Evolutionary conservation across 2,797 vertebrate species (phyloP).

Genomic region (Xiphophorus birchmanni): DNA sequence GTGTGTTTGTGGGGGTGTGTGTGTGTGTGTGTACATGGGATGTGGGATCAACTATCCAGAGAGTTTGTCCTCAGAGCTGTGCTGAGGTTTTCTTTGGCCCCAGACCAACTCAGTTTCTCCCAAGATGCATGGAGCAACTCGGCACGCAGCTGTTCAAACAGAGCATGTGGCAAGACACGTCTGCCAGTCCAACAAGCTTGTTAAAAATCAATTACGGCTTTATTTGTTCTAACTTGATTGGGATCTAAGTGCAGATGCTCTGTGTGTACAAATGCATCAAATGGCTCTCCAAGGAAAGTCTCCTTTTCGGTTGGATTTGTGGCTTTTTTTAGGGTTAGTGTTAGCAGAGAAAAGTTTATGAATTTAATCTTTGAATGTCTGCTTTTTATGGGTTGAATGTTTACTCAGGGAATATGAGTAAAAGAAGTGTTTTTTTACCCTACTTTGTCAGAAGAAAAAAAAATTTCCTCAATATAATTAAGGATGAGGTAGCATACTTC

Average conservation of each 20-base stretch:
- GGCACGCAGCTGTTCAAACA: slow-evolving; percentile 82
- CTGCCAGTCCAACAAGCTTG: slow-evolving; percentile 78
- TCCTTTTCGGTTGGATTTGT: slow-evolving; percentile 54
- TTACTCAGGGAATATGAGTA: slow-evolving; percentile 40
- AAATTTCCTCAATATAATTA: slow-evolving; percentile 9
- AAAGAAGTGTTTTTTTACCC: slow-evolving; percentile 20
- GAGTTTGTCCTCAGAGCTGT: slow-evolving; percentile 65
- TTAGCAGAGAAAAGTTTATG: slow-evolving; percentile 50
- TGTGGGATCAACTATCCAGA: slow-evolving; percentile 44
- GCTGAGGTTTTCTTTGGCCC: slow-evolving; percentile 76
- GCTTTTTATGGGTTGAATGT: slow-evolving; percentile 44
- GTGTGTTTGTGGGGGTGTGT: background rate
- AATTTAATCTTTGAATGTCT: slow-evolving; percentile 64
- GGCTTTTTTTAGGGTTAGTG: slow-evolving; percentile 40
- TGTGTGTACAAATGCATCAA: slow-evolving; percentile 65
- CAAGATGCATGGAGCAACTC: slow-evolving; percentile 71
- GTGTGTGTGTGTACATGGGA: background rate
- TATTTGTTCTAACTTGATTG: slow-evolving; percentile 82
- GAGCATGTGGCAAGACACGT: slow-evolving; percentile 68
- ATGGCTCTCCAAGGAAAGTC: slow-evolving; percentile 55
- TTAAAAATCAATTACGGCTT: slow-evolving; percentile 83
- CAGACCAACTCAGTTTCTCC: slow-evolving; percentile 65
- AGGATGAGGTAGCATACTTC: slow-evolving; percentile 14
- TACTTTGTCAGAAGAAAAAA: slow-evolving; percentile 18
- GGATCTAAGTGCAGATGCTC: slow-evolving; percentile 81